Base-by-base conservation (phyloP, 2,113 vertebrate species). In the Gyps fulvus region DNA sequence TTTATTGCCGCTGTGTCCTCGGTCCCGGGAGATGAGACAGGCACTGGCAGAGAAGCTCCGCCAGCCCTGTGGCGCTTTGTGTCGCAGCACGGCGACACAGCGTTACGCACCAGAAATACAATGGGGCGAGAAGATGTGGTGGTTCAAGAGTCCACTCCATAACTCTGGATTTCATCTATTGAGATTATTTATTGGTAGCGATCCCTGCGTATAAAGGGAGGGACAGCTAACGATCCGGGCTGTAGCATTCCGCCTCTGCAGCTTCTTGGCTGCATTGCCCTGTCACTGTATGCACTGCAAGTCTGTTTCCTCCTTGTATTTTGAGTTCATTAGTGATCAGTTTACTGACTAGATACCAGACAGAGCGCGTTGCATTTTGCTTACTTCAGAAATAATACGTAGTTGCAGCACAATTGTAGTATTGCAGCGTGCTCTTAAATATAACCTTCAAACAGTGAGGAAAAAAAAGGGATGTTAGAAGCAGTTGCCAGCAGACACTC, bases 241-340 rank as follows among this genome's bases (percentile, higher is more conserved):
- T 10, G 70, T 2, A 14, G 49, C 16, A 2, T 85, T 42, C 63
- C 25, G 4, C 32, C 55, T 12, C 58, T 5, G 50, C 1, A 8
- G 22, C 55, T n/a, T 10, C 84, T 57, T 1, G 32, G 72, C 13
- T 8, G 26, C 11, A 0, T 32, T n/a, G 69, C 34, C 21, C 83
- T 31, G 2, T 5, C 7, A 0, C 40, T 20, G 8, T 1, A 2
- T 11, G 1, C 16, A 0, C 87, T 5, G 1, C 31, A 1, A 3
- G 34, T 1, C 21, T 3, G 29, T 47, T 54, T 49, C 9, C 62
- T 42, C 57, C 57, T 13, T 21, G 0, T 3, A 1, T 27, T 69
- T n/a, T 5, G 40, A 15, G 49, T 2, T 45, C 38, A 0, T 17
- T 14, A 1, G 25, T 5, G 34, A 23, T 22, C 5, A 0, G 32